Base-by-base conservation (phyloP, 2,888 invertebrate species). In the Koerneria pararmatus region DNA sequence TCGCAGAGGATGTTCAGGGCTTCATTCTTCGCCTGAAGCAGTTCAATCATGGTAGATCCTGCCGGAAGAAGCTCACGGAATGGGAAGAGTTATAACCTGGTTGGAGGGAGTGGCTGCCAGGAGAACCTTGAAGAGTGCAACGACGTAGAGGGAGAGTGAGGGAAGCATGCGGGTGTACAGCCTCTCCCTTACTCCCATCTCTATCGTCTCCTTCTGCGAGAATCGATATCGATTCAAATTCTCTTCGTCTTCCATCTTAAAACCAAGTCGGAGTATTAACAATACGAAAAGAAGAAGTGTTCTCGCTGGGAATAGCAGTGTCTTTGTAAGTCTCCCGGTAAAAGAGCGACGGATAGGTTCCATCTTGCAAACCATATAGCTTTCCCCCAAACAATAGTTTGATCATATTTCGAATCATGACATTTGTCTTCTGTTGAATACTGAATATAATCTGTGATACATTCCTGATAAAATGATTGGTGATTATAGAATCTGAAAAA, bases 1-100 rank as follows among this genome's bases (percentile, higher is more conserved):
- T 99, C 98, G 49, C 94, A 92, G 89, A 97, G 90, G 54, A 99
- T 95, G 85, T 97, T 97, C 80, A 97, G 93, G 60, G 95, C 94
- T 84, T 98, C 98, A 11, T 91, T 92, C 86, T 95, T 95, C 4
- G 92, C 90, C 86, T 95, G 94, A 15, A 71, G 48, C 0, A 22
- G 6, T 15, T 8, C 6, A 24, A 6, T 27, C 2, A 11, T 15
- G 4, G n/a, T n/a, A 3, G 6, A 11, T 56, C 1, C 6, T 6
- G 24, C 4, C 29, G 27, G 15, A 57, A 5, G n/a, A 24, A 24
- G 54, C 6, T n/a, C 4, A 58, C 35, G 4, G 37, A 29, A 4
- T 3, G 22, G n/a, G 34, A 27, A 19, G 32, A 32, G n/a, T n/a
- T 34, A 56, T 15, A n/a, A 74, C 74, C 58, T 81, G 80, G 27